Conservation (phyloP, 2,888 invertebrate genomes). For the Idaea aversata region DNA sequence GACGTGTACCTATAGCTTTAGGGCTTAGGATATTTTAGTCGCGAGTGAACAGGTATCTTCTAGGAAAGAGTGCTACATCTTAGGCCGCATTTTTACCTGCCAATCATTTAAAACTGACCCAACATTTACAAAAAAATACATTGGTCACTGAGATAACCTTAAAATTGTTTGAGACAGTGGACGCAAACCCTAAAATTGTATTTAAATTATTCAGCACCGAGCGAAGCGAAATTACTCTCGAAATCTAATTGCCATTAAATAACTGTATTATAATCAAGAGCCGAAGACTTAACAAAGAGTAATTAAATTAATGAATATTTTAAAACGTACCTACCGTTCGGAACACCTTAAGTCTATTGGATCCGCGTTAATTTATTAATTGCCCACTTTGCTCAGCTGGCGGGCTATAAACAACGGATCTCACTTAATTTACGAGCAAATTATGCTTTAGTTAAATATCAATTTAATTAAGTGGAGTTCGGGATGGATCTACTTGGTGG, state of each 20-base stretch:
- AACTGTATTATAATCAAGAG: conserved; percentile 30
- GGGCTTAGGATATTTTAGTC: no score
- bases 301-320: conserved; percentile 75
- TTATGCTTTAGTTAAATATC: conserved; percentile 80
- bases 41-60: no score
- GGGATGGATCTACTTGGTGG: conserved; percentile 55
- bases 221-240: neutral
- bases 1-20: no score
- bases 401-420: conserved; percentile 76
- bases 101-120: no score
- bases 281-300: conserved; percentile 45
- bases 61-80: no score
- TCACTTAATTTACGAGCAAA: conserved; percentile 79
- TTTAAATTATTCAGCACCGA: neutral
- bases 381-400: conserved; percentile 67
- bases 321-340: conserved; percentile 43
- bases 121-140: no score
- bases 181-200: neutral
- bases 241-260: neutral
- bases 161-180: no score
- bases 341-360: conserved; percentile 70
- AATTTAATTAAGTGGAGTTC: conserved; percentile 79
- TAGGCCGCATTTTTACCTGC: no score
- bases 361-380: conserved; percentile 78
- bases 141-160: no score